These are phyloP conservation scores for Agrotis exclamationis DNA, from an alignment of 2,888 invertebrate species.

Conservation along the genomic window DNA sequence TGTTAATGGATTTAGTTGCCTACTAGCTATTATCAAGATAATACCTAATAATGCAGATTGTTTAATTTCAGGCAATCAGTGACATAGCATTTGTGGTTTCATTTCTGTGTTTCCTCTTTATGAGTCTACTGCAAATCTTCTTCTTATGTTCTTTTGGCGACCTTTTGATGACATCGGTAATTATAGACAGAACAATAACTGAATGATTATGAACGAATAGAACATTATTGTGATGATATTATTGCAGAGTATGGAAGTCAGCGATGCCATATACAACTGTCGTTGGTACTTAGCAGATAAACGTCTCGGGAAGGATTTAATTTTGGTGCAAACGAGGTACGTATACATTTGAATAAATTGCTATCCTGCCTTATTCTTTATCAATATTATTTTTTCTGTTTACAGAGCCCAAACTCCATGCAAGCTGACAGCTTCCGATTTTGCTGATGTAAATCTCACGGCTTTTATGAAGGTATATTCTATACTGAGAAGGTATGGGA, in stretches of 20 bases:
- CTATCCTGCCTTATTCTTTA: background rate
- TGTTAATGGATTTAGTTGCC: background rate
- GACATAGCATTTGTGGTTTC: slow-evolving; percentile 68
- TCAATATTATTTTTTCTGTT: slow-evolving; percentile 20
- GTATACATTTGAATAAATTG: background rate
- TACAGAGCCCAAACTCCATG: slow-evolving; percentile 77
- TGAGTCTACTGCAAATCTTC: slow-evolving; percentile 78
- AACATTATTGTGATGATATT: background rate
- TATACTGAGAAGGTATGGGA: background rate
- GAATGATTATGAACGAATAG: too few species aligned
- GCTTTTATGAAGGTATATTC: slow-evolving; percentile 71
- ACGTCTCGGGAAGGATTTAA: slow-evolving; percentile 69
- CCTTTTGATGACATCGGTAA: slow-evolving; percentile 78
- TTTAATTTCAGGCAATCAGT: slow-evolving; percentile 72
- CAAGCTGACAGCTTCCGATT: slow-evolving; percentile 77
- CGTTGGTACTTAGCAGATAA: slow-evolving; percentile 75
- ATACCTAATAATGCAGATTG: background rate
- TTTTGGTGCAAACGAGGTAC: slow-evolving; percentile 75
- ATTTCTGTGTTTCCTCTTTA: slow-evolving; percentile 75
- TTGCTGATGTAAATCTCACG: slow-evolving; percentile 78
- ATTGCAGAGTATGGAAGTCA: slow-evolving; percentile 74
- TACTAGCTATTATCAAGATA: too few species aligned
- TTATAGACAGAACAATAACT: slow-evolving; percentile 22
- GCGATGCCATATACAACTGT: slow-evolving; percentile 76
- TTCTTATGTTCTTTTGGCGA: slow-evolving; percentile 82